Evolutionary conservation across 2,113 vertebrate species (phyloP), one percentile per base, ranked within the genome.

Genomic region (Oryzias woworae): DNA sequence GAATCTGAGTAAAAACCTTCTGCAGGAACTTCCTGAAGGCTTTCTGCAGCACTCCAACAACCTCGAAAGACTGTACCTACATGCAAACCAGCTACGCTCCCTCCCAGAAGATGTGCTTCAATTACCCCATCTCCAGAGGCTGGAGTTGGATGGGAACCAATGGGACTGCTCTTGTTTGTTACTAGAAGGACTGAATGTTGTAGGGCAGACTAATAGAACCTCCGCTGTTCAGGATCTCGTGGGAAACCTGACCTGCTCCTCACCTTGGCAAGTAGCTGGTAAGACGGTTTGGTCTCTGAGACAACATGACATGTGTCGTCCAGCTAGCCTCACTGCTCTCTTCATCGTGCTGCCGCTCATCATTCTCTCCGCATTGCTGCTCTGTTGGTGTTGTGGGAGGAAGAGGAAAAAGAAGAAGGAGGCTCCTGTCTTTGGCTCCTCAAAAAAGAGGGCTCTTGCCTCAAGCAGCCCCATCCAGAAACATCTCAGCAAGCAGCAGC

Each of bases 101-200:
- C 85, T 96, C 12, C 92, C 93, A 0, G 16, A 22, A 2, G 77
- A 88, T 10, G 28, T 93, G 17, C 75, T 96, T 23, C 77, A 90
- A 46, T 91, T 87, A 53, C 82, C 90, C 0, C 81, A 78, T 0
- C 90, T 96, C 26, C 63, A 75, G 14, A 86, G 43, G 2, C 87
- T 96, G 53, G 87, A 92, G 23, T 86, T 95, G 51, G 85, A 85
- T 41, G 90, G 90, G 28, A 96, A 96, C 71, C 90, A 68, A 20
- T 94, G 93, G 94, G 90, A 92, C 42, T 96, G 95, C 73, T 91
- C 92, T 47, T 96, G 95, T 7, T 15, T 73, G 22, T 68, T 95
- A 3, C 43, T 94, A 28, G 88, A 90, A 36, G 63, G 44, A 20
- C 55, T 92, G 45, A 79, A 87, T 22, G 66, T 43, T 4, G 69